Base-by-base conservation (phyloP, 92 coral and sea anemone genomes). In the Actinernus sp. region DNA sequence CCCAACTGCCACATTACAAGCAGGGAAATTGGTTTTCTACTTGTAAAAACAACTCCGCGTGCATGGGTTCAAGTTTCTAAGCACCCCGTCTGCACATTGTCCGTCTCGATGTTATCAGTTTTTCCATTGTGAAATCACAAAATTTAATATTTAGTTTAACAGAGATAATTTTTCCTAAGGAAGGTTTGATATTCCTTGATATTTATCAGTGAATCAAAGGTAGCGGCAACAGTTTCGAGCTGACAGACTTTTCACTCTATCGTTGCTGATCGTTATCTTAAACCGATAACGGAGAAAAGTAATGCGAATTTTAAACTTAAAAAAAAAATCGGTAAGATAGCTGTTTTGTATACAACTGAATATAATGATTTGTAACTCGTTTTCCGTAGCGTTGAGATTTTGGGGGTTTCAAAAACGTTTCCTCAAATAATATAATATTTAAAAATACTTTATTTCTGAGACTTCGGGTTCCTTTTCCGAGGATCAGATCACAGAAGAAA, bases 71-170 rank as follows among this genome's bases (percentile, higher is more conserved):
- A 34, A 34, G 6, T n/a, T n/a, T 36, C 8, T 36, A 36, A 7
- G 11, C 8, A 45, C 52, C 52, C 8, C 52, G 52, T 18, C 22
- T 18, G 41, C 14, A 34, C 41, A 6, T 34, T 34, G 14, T 49
- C 6, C 16, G 36, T n/a, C 22, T 31, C 16, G 43, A 33, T 51
- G 49, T 66, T 66, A 66, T 66, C 74, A 48, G 14, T 6, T 22
- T 34, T 18, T 51, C 43, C 52, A 30, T 68, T 68, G 76, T 68
- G 32, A 68, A 26, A 38, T 68, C 76, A 34, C 44, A 33, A 55
- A 68, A 68, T 68, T 68, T 68, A 68, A 68, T 68, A 68, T 68
- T 55, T 68, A 55, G 75, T 67, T 68, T 67, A 54, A 55, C 39
- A 26, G 23, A n/a, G 76, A 68, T 68, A 68, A 68, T 49, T 46